Conservation (phyloP, 2,113 vertebrate genomes). For the Protobothrops mucrosquamatus region DNA sequence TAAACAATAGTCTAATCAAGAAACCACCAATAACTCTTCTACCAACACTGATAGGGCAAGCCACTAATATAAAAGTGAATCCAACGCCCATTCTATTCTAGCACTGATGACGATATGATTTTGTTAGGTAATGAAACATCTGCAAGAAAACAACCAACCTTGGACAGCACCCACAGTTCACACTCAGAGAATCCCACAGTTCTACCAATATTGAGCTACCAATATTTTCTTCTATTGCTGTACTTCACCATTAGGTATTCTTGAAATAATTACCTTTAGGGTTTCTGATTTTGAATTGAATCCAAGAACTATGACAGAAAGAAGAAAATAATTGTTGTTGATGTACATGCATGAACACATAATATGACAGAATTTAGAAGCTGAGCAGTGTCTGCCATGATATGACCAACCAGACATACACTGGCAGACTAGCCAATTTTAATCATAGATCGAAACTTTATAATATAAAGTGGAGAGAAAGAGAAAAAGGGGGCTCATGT, state of each 20-base stretch:
- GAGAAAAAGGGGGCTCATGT: neutral
- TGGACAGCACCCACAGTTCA: neutral
- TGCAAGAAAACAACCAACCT: neutral
- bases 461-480: neutral
- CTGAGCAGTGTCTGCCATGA: slow-evolving; percentile 12
- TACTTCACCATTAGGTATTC: neutral
- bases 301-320: neutral
- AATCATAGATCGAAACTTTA: neutral
- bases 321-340: neutral
- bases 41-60: neutral
- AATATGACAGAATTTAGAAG: slow-evolving; percentile 13
- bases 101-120: neutral
- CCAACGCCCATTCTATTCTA: neutral
- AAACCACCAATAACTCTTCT: neutral
- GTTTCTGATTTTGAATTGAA: neutral
- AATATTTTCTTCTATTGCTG: neutral
- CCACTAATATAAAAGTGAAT: neutral
- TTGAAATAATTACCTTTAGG: neutral
- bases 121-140: neutral
- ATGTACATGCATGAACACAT: neutral
- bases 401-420: neutral
- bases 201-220: neutral
- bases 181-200: neutral
- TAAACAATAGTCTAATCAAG: neutral
- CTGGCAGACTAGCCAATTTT: neutral